A percentile compares a stretch with the other conserved stretches of the same genome.
Evolutionary conservation across 2,888 invertebrate genomes (phyloP).

Genomic region (Metacarcinus magister): DNA sequence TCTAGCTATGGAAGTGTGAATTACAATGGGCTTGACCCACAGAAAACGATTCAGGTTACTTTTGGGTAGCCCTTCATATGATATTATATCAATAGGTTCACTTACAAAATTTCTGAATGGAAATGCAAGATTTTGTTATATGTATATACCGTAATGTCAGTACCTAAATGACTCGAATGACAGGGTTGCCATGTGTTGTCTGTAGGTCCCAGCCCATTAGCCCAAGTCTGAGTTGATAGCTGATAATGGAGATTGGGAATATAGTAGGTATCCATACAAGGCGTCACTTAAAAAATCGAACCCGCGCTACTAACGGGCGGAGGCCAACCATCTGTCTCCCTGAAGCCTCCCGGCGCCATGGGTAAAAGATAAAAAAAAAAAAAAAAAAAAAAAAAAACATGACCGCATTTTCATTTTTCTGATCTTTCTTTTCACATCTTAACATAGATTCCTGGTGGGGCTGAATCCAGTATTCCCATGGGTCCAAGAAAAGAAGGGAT

Average conservation of each 20-base stretch:
- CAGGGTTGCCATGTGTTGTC: neutral
- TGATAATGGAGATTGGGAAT: too few species aligned
- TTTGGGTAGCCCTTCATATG: neutral
- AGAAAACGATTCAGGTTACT: neutral
- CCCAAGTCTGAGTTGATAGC: conserved; percentile 26
- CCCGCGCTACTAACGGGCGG: too few species aligned
- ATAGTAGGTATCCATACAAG: too few species aligned
- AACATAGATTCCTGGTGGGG: too few species aligned
- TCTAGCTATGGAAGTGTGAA: neutral
- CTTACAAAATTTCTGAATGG: neutral
- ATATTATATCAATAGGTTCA: conserved; percentile 10
- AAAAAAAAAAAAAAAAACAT: too few species aligned
- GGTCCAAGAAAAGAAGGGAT: too few species aligned
- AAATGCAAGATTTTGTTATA: conserved; percentile 1
- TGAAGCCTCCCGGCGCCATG: too few species aligned
- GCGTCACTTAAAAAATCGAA: too few species aligned
- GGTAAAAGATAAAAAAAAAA: too few species aligned
- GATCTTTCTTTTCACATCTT: neutral
- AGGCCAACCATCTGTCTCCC: too few species aligned
- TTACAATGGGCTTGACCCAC: neutral
- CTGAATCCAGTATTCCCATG: too few species aligned
- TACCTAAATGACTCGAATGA: neutral
- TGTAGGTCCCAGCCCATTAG: neutral
- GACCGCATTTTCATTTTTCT: neutral
- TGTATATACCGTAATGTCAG: neutral